Evolutionary conservation across 2,888 invertebrate genomes (phyloP), one percentile per base, ranked within the genome.

Genomic region (Drosophila greeni): DNA sequence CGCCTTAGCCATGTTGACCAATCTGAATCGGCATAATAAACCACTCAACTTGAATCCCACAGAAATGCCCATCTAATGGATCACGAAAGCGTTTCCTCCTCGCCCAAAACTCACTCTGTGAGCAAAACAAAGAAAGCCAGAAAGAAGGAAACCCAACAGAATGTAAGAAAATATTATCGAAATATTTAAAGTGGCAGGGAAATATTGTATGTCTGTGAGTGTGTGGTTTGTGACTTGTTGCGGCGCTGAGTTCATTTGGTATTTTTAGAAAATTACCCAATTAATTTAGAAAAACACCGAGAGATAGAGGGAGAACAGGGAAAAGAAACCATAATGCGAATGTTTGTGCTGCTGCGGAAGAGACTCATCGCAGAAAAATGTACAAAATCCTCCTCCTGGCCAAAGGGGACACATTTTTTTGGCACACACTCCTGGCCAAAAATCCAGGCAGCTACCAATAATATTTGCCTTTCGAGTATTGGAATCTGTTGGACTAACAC

Each of bases 231-330:
- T 61, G 60, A 64, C 61, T 62, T 65, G 65, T 65, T 58, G 68
- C 71, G 72, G 67, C 69, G 72, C 81, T 87, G 86, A 86, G 83
- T 84, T 86, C 83, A 86, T 80, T 66, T 37, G 56, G 49, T 86
- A 87, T 86, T 85, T 85, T 75, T 85, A 84, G 85, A 83, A 61
- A 74, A 75, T 76, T 84, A 72, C 73, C 78, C 83, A 77, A 82
- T 84, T 82, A 86, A 84, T 77, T 80, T 73, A 73, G 73, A 66
- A 75, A 83, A 84, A 66, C 62, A 68, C 59, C 65, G 48, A 64
- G 12, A 62, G 24, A 18, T n/a, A 37, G 37, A 49, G 37, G 33
- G 20, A 26, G 26, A 47, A 36, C 45, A 34, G 39, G 36, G 43
- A 45, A 59, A 59, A 56, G 56, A 34, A 61, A 43, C 62, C 66